Base-by-base conservation (phyloP, 2,888 invertebrate genomes). In the Ametastegia equiseti region DNA sequence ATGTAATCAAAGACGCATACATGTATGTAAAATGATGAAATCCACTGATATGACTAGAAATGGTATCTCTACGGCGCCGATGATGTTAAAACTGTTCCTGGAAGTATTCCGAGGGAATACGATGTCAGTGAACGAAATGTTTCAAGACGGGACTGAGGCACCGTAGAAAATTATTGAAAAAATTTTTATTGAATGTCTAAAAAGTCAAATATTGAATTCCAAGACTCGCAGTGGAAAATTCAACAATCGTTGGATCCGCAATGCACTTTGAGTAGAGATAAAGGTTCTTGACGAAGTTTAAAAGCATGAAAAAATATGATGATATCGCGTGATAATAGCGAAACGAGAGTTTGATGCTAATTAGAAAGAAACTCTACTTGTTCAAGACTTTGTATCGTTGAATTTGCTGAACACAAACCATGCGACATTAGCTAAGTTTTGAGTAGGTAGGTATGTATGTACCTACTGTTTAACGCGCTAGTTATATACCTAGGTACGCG, bases 81-180 rank as follows among this genome's bases (percentile, higher is more conserved):
- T 78, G 78, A 78, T 78, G 78, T 78, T 78, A 78, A 60, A 78
- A 78, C 78, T 78, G 78, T 78, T 78, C 78, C 60, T 60, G 78
- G 78, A 78, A 78, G 78, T 54, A 75, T 75, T 75, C 75, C 36
- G 73, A 73, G 47, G 42, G 57, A 42, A 39, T 77, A 73, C 77
- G 36, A 78, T 78, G 78, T 78, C 78, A 78, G 78, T 78, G 78
- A 63, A 78, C 78, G 19, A 78, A 78, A 78, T 78, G 78, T 78
- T 78, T 78, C 78, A 78, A 78, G 78, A 78, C 78, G 78, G 78
- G 78, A 78, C 78, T 78, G 78, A 78, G 78, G 42, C 78, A 39
- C 9, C 27, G 78, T 42, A 57, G 60, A 78, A 30, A 39, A 30
- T 71, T 30, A 47, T 39, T 67, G 11, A 19, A 67, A 33, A 75